Percentiles rank a stretch among this genome's conserved stretches.
Conservation (phyloP, 2,113 vertebrate species). For the Saguinus imperator region DNA sequence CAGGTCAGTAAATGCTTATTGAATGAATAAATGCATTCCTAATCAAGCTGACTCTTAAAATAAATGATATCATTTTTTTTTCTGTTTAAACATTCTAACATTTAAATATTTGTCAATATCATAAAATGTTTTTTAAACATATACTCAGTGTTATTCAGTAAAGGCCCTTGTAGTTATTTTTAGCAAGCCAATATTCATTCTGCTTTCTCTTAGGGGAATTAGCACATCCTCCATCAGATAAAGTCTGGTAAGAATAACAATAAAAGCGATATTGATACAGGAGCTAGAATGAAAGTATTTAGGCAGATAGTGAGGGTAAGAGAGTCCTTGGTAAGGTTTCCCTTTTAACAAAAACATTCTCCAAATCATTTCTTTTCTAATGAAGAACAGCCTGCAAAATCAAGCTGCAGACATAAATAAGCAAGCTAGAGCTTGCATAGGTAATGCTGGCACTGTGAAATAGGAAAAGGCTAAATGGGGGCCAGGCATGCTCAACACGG, state of each 20-base stretch:
- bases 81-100: not conserved
- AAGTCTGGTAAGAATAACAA: not conserved
- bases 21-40: not conserved
- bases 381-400: no score
- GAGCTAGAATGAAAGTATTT: no score
- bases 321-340: no score
- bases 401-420: no score
- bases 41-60: not conserved
- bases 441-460: no score
- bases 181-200: not conserved
- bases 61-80: not conserved
- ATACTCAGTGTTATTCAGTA: not conserved
- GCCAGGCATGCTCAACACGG: no score
- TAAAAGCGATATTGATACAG: not conserved
- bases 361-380: no score
- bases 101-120: not conserved
- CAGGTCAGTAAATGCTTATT: not conserved
- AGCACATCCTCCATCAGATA: not conserved
- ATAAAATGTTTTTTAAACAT: not conserved
- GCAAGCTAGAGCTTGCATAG: no score
- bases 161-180: not conserved
- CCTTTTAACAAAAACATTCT: no score
- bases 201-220: not conserved
- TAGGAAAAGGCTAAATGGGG: no score
- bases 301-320: no score